Percentiles rank a stretch among this genome's conserved stretches.
Conservation (phyloP, 2,888 invertebrate species). For the Pyralis farinalis region DNA sequence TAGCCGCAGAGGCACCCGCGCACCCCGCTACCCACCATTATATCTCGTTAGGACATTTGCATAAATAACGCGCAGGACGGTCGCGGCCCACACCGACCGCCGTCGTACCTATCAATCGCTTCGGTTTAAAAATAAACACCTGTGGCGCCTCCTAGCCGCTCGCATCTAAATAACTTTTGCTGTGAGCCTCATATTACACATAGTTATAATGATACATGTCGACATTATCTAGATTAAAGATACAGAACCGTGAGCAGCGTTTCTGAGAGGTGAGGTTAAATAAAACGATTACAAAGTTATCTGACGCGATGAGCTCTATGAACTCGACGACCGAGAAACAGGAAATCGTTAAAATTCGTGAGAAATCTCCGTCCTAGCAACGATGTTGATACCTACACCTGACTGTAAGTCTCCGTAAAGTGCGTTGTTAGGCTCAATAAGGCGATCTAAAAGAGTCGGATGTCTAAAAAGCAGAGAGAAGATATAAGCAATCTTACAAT, state of each 20-base stretch:
- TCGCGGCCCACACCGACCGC: constrained; percentile 53
- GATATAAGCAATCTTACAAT: constrained; percentile 61
- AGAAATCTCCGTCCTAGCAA: constrained; percentile 53
- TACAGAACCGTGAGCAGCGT: constrained; percentile 45
- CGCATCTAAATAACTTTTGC: constrained; percentile 22
- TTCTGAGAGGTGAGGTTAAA: constrained; percentile 53
- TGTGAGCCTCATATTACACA: constrained; percentile 44
- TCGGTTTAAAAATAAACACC: constrained; percentile 65
- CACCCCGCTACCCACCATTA: constrained; percentile 62
- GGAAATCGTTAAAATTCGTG: constrained; percentile 78
- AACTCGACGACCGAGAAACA: constrained; percentile 55
- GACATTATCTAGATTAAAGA: constrained; percentile 62
- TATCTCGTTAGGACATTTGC: constrained; percentile 78
- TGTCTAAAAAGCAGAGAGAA: constrained; percentile 47
- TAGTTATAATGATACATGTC: constrained; percentile 58
- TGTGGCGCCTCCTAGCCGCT: constrained; percentile 45
- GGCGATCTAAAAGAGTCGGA: constrained; percentile 21
- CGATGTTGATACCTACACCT: constrained; percentile 23
- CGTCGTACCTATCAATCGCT: constrained; percentile 67
- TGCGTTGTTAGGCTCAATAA: constrained; percentile 26
- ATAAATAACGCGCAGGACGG: constrained; percentile 68
- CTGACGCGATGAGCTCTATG: constrained; percentile 54
- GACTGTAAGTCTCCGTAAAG: constrained; percentile 9
- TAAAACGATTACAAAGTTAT: constrained; percentile 70
- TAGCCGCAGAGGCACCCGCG: constrained; percentile 50